phyloP scores from a whole-genome alignment of 2,113 vertebrate species.

The Heterocephalus glaber region DNA sequence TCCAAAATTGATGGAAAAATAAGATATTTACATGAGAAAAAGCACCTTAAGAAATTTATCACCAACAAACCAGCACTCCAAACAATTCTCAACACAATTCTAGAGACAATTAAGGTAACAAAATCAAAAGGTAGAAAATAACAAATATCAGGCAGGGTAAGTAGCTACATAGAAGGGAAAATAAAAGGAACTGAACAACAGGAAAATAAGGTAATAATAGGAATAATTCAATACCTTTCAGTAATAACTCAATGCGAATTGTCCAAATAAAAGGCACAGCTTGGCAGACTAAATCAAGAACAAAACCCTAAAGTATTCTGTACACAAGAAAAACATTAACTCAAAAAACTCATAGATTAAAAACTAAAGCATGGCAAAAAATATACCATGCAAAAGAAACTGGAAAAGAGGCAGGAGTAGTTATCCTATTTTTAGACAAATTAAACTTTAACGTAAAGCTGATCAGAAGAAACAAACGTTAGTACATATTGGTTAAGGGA shows the following conservation, averaged over 20 bases:
- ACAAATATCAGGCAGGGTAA: too few relatives aligned
- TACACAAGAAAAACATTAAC: background rate
- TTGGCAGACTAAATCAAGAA: background rate
- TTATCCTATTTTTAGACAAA: background rate
- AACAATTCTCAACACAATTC: too few relatives aligned
- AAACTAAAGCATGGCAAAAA: too few relatives aligned
- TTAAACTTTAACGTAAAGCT: background rate
- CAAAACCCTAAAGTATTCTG: background rate
- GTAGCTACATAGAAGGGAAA: too few relatives aligned
- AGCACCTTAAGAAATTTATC: too few relatives aligned
- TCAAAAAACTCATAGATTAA: background rate
- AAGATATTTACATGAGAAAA: too few relatives aligned
- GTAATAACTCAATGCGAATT: background rate
- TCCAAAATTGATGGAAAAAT: too few relatives aligned
- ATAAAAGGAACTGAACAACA: too few relatives aligned
- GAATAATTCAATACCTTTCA: background rate
- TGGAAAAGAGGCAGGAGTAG: background rate
- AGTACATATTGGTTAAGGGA: background rate
- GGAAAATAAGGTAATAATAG: too few relatives aligned
- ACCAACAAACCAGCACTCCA: too few relatives aligned
- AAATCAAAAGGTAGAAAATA: too few relatives aligned
- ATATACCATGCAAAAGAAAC: background rate
- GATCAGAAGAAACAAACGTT: background rate
- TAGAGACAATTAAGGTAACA: too few relatives aligned
- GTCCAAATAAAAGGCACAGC: background rate